Conservation (phyloP, 2,113 vertebrate genomes). For the Atrichornis clamosus region DNA sequence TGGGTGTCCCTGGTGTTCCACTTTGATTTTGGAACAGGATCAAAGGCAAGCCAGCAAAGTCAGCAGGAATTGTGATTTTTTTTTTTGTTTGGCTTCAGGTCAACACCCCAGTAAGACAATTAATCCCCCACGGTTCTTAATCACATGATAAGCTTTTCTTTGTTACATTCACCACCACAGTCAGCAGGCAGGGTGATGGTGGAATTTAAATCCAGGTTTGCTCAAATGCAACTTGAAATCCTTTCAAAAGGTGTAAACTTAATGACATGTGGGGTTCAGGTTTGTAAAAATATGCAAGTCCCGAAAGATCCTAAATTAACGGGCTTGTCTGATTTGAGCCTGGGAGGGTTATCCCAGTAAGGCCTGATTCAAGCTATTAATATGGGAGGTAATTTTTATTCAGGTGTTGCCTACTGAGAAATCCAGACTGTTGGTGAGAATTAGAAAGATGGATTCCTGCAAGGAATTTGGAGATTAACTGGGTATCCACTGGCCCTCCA, state of each 20-base stretch:
- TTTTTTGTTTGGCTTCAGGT: not conserved
- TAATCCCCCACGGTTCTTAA: conserved; percentile 3
- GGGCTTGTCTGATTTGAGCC: not conserved
- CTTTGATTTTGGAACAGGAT: conserved; percentile 16
- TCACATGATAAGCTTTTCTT: not conserved
- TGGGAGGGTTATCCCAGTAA: not conserved
- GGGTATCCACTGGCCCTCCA: not conserved
- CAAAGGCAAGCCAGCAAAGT: not conserved
- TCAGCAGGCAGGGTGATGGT: not conserved
- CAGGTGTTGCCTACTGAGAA: not conserved
- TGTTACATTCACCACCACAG: not conserved
- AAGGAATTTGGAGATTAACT: not conserved
- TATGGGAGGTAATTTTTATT: not conserved
- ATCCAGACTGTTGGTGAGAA: not conserved
- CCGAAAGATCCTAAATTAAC: not conserved
- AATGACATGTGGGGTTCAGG: not conserved
- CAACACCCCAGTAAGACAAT: not conserved
- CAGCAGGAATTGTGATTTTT: not conserved
- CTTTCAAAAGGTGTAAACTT: not conserved
- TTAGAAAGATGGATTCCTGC: not conserved
- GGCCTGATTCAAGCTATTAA: not conserved
- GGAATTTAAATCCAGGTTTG: not conserved
- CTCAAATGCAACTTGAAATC: not conserved
- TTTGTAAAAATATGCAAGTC: not conserved
- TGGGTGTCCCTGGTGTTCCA: not conserved